These are phyloP conservation scores for Scaptomyza cyrtandrae DNA, from an alignment of 2,888 invertebrate genomes.

Conservation along the genomic window DNA sequence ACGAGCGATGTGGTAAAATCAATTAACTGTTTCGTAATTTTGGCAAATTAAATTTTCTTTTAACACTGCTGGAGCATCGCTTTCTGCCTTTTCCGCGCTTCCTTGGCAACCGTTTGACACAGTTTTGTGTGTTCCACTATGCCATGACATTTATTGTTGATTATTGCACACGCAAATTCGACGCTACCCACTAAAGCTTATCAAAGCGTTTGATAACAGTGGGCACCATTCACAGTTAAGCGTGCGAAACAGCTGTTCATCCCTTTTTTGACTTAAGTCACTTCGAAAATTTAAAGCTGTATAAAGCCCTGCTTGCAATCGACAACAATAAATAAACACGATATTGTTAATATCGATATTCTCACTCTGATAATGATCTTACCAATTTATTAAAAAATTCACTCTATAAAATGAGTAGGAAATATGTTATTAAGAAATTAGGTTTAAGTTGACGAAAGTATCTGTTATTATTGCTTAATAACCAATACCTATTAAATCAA, in stretches of 20 bases:
- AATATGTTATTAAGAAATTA: background rate
- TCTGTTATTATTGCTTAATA: background rate
- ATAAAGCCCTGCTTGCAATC: background rate
- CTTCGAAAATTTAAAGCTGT: background rate
- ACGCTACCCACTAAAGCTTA: slow-evolving; percentile 40
- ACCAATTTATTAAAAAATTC: background rate
- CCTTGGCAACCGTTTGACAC: slow-evolving; percentile 69
- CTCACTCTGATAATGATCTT: background rate
- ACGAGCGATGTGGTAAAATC: slow-evolving; percentile 51
- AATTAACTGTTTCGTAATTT: slow-evolving; percentile 72
- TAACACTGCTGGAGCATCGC: slow-evolving; percentile 49
- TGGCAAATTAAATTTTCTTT: slow-evolving; percentile 45
- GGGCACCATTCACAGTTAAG: slow-evolving; percentile 38
- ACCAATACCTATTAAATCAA: background rate
- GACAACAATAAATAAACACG: background rate
- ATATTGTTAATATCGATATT: background rate
- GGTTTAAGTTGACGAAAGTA: background rate
- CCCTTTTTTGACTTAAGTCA: background rate
- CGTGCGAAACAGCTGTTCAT: slow-evolving; percentile 37
- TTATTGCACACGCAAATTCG: slow-evolving; percentile 57
- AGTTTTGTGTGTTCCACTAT: slow-evolving; percentile 56
- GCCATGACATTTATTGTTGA: slow-evolving; percentile 75
- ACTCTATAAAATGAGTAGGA: background rate
- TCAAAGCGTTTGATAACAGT: slow-evolving; percentile 51
- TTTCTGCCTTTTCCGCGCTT: slow-evolving; percentile 45